A percentile compares a stretch with the other conserved stretches of the same genome.
Evolutionary conservation across 2,888 invertebrate genomes (phyloP).

Genomic region (Auanema freiburgensis): DNA sequence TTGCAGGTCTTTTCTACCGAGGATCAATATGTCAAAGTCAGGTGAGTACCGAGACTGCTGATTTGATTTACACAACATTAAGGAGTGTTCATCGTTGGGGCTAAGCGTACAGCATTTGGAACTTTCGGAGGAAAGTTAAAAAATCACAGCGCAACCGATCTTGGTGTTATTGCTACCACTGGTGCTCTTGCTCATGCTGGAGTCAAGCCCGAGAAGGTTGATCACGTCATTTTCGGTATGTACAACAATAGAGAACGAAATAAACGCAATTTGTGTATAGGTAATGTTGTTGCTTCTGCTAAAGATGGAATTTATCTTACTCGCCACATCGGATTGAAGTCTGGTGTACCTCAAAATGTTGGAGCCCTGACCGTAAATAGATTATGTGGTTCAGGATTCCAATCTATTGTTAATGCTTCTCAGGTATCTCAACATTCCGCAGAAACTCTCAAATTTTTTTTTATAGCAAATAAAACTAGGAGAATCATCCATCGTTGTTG

Average conservation of each 20-base stretch:
- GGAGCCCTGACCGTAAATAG: constrained; percentile 88
- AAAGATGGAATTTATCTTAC: constrained; percentile 83
- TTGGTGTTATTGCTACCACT: constrained; percentile 73
- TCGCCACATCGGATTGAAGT: constrained; percentile 80
- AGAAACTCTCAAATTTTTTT: background rate
- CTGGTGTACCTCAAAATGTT: constrained; percentile 81
- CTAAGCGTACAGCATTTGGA: constrained; percentile 94
- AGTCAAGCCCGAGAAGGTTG: constrained; percentile 82
- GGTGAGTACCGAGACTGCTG: too few species aligned
- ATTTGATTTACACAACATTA: too few species aligned
- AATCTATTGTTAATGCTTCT: constrained; percentile 78
- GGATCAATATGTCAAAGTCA: too few species aligned
- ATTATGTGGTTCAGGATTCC: constrained; percentile 96
- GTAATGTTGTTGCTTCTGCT: constrained; percentile 72
- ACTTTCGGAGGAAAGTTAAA: constrained; percentile 78
- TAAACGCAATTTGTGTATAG: constrained; percentile 45
- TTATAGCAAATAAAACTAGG: constrained; percentile 44
- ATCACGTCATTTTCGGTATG: constrained; percentile 83
- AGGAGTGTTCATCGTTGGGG: constrained; percentile 75
- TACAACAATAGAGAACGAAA: too few species aligned
- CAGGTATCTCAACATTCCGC: constrained; percentile 13
- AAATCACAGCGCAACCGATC: constrained; percentile 67
- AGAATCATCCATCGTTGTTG: constrained; percentile 44
- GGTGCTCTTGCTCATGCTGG: constrained; percentile 73
- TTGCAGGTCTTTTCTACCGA: too few species aligned